A percentile compares a stretch with the other conserved stretches of the same genome.
These are phyloP conservation scores for Odontophorus gujanensis DNA, from an alignment of 2,113 vertebrate genomes.

Conservation along the genomic window DNA sequence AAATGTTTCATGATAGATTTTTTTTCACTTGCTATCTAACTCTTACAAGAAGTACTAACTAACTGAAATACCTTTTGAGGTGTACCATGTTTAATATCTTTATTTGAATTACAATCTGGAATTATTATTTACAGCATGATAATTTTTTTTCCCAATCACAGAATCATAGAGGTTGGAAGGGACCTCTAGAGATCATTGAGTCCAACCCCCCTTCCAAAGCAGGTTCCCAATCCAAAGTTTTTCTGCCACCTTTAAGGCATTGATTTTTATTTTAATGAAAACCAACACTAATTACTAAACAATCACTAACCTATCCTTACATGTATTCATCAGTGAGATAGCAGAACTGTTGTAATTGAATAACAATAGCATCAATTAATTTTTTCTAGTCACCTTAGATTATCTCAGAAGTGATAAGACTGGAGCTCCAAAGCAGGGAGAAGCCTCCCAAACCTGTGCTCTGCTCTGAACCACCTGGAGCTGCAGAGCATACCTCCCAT, in stretches of 20 bases:
- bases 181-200: too few species aligned
- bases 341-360: neutral
- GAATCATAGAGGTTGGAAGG: too few species aligned
- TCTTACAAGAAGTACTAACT: neutral
- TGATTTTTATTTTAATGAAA: neutral
- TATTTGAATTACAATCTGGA: neutral
- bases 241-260: neutral
- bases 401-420: neutral
- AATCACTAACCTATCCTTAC: neutral
- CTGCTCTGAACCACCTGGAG: neutral
- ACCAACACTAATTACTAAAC: neutral
- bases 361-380: neutral
- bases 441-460: neutral
- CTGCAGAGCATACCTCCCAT: neutral
- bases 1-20: neutral
- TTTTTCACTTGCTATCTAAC: slow-evolving; percentile 15
- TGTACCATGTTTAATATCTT: neutral
- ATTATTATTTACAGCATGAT: neutral
- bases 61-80: slow-evolving; percentile 11
- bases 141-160: neutral
- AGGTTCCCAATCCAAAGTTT: neutral
- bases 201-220: too few species aligned
- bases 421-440: neutral
- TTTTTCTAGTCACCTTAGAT: neutral
- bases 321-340: neutral